Base-by-base conservation (phyloP, 1,140 invertebrate species). In the Luehdorfia chinensis region DNA sequence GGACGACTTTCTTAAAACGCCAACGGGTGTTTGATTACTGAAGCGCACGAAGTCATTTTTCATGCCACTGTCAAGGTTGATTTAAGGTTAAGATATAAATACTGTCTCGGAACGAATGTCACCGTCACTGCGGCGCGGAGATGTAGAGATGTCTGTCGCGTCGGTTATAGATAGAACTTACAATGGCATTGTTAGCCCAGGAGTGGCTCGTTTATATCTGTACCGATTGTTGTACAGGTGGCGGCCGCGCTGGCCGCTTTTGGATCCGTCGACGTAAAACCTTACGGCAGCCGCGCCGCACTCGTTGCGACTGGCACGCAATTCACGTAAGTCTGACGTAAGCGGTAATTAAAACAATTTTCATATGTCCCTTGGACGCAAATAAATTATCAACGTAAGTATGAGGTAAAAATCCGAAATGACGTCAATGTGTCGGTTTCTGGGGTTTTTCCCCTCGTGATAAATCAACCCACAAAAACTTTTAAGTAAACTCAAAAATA, bases 1-100 rank as follows among this genome's bases (percentile, higher is more conserved):
- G 49, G 49, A 55, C 12, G 43, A 47, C 57, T 69, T 72, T 73
- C 69, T 59, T 60, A 59, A 60, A 69, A 59, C 50, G 41, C 39
- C 49, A 41, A 44, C 47, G 63, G 59, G 65, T 66, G 66, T 70
- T 74, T 75, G 70, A 75, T 75, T 73, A 70, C 77, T 72, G 50
- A 41, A 68, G 78, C 66, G 68, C 67, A 59, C 59, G 56, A 64
- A 59, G 51, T 58, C 52, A 76, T 83, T 78, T 84, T 75, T 80
- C 75, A 80, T 74, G 67, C 61, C 73, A 77, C 71, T 81, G 78
- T 79, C 81, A 85, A 85, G 81, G 81, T 85, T 81, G 70, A 83
- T 81, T 75, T 84, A 80, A 83, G 81, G 81, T 85, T 83, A 63
- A 41, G 65, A 46, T 83, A 80, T 77, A 80, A 80, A 84, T 84